Conservation (phyloP, 2,888 invertebrate species). For the Gymnocheta viridis region DNA sequence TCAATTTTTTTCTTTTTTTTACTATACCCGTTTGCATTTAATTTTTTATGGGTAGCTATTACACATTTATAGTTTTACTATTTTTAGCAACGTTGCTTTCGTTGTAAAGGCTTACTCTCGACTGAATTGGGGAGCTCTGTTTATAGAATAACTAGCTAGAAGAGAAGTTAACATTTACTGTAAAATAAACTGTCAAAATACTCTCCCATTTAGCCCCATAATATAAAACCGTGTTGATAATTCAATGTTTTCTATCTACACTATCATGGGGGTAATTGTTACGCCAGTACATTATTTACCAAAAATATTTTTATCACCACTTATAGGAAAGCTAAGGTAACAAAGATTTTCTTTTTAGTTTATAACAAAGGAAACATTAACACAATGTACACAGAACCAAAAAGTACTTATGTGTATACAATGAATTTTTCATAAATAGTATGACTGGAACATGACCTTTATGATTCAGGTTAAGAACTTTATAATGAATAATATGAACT, state of each 20-base stretch:
- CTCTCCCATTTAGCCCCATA: slow-evolving; percentile 11
- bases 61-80: slow-evolving; percentile 3
- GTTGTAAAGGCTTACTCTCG: slow-evolving; percentile 69
- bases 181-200: background rate
- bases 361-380: too few relatives aligned
- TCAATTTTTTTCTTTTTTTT: slow-evolving; percentile 49
- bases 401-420: too few relatives aligned
- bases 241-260: background rate
- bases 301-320: background rate
- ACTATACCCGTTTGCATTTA: slow-evolving; percentile 64
- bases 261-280: too few relatives aligned
- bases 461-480: too few relatives aligned
- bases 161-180: slow-evolving; percentile 5
- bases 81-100: slow-evolving; percentile 66
- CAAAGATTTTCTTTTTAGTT: too few relatives aligned
- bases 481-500: too few relatives aligned
- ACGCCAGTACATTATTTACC: background rate
- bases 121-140: slow-evolving; percentile 64
- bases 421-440: too few relatives aligned
- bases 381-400: too few relatives aligned
- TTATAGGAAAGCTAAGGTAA: too few relatives aligned
- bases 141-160: slow-evolving; percentile 12
- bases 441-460: too few relatives aligned
- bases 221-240: slow-evolving; percentile 19
- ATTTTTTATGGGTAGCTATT: slow-evolving; percentile 18